phyloP scores from a whole-genome alignment of 2,888 invertebrate genomes.

The Dorcus hopei region DNA sequence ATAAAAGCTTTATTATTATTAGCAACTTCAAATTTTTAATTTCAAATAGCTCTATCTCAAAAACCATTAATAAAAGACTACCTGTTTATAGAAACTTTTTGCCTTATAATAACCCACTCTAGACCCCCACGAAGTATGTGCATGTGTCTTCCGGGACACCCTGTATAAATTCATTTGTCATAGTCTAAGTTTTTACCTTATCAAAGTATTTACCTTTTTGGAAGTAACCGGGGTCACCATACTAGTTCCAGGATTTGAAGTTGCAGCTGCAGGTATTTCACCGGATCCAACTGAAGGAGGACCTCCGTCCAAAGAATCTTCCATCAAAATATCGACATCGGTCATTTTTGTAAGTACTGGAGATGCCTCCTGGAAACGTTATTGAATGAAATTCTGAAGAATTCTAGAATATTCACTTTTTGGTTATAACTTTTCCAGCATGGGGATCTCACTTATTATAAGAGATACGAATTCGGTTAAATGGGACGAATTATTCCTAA shows the following conservation, averaged over 20 bases:
- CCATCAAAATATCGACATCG: slow-evolving; percentile 65
- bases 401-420: background rate
- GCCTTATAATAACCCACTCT: no score
- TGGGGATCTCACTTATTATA: no score
- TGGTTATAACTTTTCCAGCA: no score
- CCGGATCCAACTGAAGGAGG: slow-evolving; percentile 81
- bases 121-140: no score
- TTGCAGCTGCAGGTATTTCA: slow-evolving; percentile 56
- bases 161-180: background rate
- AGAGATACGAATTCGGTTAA: no score
- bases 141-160: no score
- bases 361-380: slow-evolving; percentile 51
- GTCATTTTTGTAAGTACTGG: slow-evolving; percentile 61
- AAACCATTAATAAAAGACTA: no score
- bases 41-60: no score
- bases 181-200: background rate
- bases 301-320: slow-evolving; percentile 78
- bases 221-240: slow-evolving; percentile 52
- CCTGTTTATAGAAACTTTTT: no score
- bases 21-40: no score
- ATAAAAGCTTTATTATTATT: no score
- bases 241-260: slow-evolving; percentile 45
- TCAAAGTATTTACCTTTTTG: slow-evolving; percentile 35
- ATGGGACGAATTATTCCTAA: no score
- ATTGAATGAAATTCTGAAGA: background rate